Evolutionary conservation across 2,888 invertebrate genomes (phyloP).

Genomic region (Sipunculus nudus): DNA sequence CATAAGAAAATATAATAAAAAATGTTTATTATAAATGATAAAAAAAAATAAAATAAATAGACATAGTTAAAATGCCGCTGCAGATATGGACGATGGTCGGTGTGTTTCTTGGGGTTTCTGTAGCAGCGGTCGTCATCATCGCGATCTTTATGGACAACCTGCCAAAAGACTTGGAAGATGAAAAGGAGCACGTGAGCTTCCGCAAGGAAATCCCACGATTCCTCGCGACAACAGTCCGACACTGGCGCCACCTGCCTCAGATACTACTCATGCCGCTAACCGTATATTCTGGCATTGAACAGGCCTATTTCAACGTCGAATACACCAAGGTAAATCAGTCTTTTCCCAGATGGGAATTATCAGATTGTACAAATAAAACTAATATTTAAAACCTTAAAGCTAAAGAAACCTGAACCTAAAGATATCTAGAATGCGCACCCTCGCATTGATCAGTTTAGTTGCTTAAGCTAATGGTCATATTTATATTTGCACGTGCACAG

Average conservation of each 20-base stretch:
- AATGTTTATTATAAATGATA: too few species aligned
- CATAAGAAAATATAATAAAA: too few species aligned
- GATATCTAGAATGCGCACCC: too few species aligned
- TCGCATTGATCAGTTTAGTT: too few species aligned
- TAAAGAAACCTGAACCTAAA: too few species aligned
- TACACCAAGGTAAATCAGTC: constrained; percentile 68
- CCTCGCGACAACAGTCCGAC: constrained; percentile 80
- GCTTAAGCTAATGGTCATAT: too few species aligned
- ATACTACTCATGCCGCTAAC: constrained; percentile 93
- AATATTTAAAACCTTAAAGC: too few species aligned
- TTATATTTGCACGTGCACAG: too few species aligned
- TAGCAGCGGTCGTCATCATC: constrained; percentile 81
- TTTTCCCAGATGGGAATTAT: too few species aligned
- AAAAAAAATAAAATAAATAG: too few species aligned
- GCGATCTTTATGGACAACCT: constrained; percentile 81
- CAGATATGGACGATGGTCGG: constrained; percentile 43
- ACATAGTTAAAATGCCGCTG: too few species aligned
- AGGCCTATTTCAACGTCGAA: constrained; percentile 90
- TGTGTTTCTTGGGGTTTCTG: constrained; percentile 33
- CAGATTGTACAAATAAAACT: too few species aligned
- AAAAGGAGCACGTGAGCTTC: not conserved
- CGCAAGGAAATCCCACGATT: constrained; percentile 27
- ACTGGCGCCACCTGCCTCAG: constrained; percentile 84
- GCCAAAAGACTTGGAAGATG: constrained; percentile 23
- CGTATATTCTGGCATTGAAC: constrained; percentile 96